These are phyloP conservation scores for Protonemura montana DNA, from an alignment of 2,888 invertebrate genomes.

Conservation along the genomic window DNA sequence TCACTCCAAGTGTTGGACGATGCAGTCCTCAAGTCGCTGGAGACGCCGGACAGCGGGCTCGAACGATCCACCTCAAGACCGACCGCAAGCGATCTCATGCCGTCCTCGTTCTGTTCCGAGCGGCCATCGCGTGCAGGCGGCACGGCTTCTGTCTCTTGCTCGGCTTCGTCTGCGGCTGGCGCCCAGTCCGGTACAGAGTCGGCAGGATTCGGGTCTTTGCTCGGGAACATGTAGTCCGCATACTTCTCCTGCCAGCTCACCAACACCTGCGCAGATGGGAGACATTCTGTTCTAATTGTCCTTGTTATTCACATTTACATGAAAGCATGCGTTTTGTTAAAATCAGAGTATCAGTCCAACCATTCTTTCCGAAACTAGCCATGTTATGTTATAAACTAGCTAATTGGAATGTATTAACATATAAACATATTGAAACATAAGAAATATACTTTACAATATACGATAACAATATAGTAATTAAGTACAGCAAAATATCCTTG, in stretches of 20 bases:
- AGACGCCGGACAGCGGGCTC: too few species aligned
- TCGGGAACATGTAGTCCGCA: slow-evolving; percentile 76
- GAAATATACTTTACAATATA: too few species aligned
- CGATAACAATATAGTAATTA: too few species aligned
- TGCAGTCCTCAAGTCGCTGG: too few species aligned
- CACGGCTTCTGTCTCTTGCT: neutral
- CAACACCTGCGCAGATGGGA: slow-evolving; percentile 68
- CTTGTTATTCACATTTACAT: too few species aligned
- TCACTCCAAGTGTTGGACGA: slow-evolving; percentile 57
- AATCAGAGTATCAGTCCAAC: neutral
- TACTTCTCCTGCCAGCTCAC: slow-evolving; percentile 80
- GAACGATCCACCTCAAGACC: too few species aligned
- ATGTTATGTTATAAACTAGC: too few species aligned
- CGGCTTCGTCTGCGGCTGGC: neutral
- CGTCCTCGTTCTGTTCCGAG: neutral
- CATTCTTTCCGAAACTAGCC: neutral
- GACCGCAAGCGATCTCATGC: neutral
- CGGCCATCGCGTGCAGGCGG: neutral
- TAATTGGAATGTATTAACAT: too few species aligned
- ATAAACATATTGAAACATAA: too few species aligned
- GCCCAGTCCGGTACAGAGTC: neutral
- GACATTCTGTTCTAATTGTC: too few species aligned
- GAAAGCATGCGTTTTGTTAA: neutral
- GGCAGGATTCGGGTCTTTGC: neutral
- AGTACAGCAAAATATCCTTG: too few species aligned